These are phyloP conservation scores for Diadophis punctatus DNA, from an alignment of 2,113 vertebrate genomes.

Conservation along the genomic window DNA sequence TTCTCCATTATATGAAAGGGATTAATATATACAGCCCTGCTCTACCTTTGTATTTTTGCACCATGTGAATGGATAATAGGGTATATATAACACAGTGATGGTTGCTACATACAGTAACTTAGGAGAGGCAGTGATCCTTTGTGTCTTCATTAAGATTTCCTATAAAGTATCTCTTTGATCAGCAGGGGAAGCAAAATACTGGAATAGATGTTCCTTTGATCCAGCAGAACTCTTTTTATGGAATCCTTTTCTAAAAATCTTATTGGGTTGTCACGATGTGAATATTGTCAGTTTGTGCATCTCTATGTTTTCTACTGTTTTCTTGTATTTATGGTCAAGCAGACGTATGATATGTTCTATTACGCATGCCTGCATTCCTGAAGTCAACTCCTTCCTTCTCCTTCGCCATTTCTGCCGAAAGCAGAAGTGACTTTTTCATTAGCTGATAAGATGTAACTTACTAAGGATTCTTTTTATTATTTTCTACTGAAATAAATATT, in stretches of 20 bases:
- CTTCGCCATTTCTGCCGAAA: no score
- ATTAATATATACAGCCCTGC: not conserved
- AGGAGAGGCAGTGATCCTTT: not conserved
- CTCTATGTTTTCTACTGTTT: no score
- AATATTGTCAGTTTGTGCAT: no score
- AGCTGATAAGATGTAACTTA: no score
- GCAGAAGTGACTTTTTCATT: no score
- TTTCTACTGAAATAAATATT: no score
- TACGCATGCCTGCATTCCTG: no score
- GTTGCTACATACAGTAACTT: not conserved
- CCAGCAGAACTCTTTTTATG: not conserved
- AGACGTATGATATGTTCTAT: no score
- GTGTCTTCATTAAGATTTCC: not conserved
- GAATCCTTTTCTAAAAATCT: not conserved
- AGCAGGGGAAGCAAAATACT: not conserved
- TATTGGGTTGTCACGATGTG: no score
- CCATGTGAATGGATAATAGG: not conserved
- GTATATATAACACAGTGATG: not conserved
- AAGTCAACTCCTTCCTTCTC: no score
- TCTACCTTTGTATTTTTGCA: not conserved
- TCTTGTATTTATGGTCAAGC: no score
- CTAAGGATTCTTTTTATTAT: no score
- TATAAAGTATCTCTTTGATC: not conserved
- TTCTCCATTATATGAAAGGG: not conserved
- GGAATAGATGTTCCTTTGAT: not conserved